Evolutionary conservation across 2,797 vertebrate genomes (phyloP).

Genomic region (Spea hammondii): DNA sequence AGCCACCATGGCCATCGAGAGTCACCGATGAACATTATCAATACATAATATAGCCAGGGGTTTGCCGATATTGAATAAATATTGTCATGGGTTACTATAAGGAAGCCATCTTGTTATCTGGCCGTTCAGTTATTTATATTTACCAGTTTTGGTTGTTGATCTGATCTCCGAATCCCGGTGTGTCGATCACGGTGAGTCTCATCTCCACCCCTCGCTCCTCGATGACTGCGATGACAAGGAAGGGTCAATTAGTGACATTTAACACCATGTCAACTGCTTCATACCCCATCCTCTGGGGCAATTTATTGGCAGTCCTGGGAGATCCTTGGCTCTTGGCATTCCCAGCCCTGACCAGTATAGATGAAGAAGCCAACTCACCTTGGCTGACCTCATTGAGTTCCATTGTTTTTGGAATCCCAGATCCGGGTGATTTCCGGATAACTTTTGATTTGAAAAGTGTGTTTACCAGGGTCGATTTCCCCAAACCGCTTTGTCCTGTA

Average conservation of each 20-base stretch:
- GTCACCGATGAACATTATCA: too few species aligned
- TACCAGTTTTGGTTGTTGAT: slow-evolving; percentile 89
- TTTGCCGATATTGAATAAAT: too few species aligned
- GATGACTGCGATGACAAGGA: slow-evolving; percentile 67
- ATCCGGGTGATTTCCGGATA: slow-evolving; percentile 74
- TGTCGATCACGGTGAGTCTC: slow-evolving; percentile 85
- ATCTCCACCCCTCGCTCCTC: slow-evolving; percentile 84
- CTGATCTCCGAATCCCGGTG: slow-evolving; percentile 84
- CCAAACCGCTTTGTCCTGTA: slow-evolving; percentile 90
- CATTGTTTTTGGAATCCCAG: slow-evolving; percentile 79
- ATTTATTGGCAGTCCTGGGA: too few species aligned
- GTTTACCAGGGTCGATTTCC: slow-evolving; percentile 93
- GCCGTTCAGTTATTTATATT: slow-evolving; percentile 9
- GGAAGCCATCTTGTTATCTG: too few species aligned
- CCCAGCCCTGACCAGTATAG: too few species aligned
- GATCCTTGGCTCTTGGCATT: background rate
- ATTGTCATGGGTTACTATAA: too few species aligned
- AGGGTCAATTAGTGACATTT: background rate
- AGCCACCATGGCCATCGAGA: too few species aligned
- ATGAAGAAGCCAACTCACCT: slow-evolving; percentile 56
- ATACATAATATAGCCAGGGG: too few species aligned
- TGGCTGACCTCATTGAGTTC: slow-evolving; percentile 85
- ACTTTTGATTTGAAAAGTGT: slow-evolving; percentile 95
- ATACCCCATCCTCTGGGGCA: too few species aligned
- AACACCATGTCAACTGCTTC: too few species aligned